Percentiles rank a stretch among this genome's conserved stretches.
phyloP scores from a whole-genome alignment of 64 coral and sea anemone species.

The Platygyra sinensis region DNA sequence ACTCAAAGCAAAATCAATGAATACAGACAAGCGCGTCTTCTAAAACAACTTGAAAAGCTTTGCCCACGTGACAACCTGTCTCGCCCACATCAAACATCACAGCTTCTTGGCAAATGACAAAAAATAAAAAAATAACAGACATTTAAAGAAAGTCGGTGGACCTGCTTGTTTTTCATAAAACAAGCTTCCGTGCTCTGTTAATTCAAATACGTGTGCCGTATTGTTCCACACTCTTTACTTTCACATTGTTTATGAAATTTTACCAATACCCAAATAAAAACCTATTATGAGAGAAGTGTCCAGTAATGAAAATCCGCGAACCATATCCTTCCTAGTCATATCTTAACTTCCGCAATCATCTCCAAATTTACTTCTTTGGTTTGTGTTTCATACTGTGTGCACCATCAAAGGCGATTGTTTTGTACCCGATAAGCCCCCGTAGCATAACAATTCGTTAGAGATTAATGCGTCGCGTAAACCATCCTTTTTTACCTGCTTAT shows the following conservation, averaged over 20 bases:
- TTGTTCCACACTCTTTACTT: slow-evolving; percentile 75
- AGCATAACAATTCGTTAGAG: slow-evolving; percentile 81
- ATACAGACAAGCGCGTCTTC: slow-evolving; percentile 32
- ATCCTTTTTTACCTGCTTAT: slow-evolving; percentile 77
- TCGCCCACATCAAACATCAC: slow-evolving; percentile 3
- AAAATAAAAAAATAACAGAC: neutral
- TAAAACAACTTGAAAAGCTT: slow-evolving; percentile 13
- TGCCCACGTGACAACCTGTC: slow-evolving; percentile 18
- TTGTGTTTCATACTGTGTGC: slow-evolving; percentile 72
- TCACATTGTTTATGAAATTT: slow-evolving; percentile 90
- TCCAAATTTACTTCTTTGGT: slow-evolving; percentile 90
- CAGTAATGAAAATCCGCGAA: slow-evolving; percentile 69
- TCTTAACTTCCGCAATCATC: slow-evolving; percentile 82
- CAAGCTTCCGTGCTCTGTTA: slow-evolving; percentile 65
- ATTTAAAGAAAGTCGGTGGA: slow-evolving; percentile 34
- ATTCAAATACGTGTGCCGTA: slow-evolving; percentile 66
- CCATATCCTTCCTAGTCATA: slow-evolving; percentile 82
- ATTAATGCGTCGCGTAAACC: slow-evolving; percentile 81
- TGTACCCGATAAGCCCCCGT: slow-evolving; percentile 54
- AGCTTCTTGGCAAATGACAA: slow-evolving; percentile 2
- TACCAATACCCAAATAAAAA: slow-evolving; percentile 88
- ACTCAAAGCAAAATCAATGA: slow-evolving; percentile 49
- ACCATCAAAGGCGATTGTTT: slow-evolving; percentile 82
- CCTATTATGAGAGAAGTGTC: slow-evolving; percentile 74
- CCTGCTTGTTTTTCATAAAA: slow-evolving; percentile 47